Evolutionary conservation across 2,888 invertebrate species (phyloP), one percentile per base, ranked within the genome.

Genomic region (Lobophora halterata): DNA sequence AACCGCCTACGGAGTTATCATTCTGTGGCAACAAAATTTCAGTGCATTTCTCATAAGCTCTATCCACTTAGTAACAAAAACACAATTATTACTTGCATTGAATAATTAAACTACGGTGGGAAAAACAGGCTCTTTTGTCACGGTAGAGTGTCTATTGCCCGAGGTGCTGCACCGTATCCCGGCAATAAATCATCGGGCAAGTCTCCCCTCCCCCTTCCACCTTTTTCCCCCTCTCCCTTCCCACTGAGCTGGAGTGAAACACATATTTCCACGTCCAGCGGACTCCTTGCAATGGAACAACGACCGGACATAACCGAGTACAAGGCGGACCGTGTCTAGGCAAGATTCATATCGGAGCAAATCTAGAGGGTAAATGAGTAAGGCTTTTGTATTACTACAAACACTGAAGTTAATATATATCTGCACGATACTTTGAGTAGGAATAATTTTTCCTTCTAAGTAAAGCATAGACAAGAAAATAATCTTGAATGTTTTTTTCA

Each of bases 201-300:
- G 36, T 49, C 43, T n/a, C 43, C 47, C 46, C 34, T 39, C 37
- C 41, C 44, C 32, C 34, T 41, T 49, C 46, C 37, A 40, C 17
- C 5, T 6, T 35, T 40, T 38, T 7, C 19, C 28, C 10, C 24
- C 12, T 20, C 20, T 17, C 9, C 11, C 3, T 21, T 9, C 12
- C 29, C 9, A 13, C 16, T 20, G 12, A 18, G 32, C 20, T 17
- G 18, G 26, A 46, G 49, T 58, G 55, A 61, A 67, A 64, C 66
- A 71, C 63, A 73, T 71, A 72, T 71, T 65, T 71, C 65, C 52
- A 52, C 55, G 68, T 69, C 61, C 51, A 58, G 54, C 48, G 57
- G 47, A 53, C 57, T 66, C 59, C 62, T 58, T 49, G 58, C 59
- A 56, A 46, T 49, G 58, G 53, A 65, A 66, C 66, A 69, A 60